Base-by-base conservation (phyloP, 1,140 invertebrate genomes). In the Melipona quadrifasciata region DNA sequence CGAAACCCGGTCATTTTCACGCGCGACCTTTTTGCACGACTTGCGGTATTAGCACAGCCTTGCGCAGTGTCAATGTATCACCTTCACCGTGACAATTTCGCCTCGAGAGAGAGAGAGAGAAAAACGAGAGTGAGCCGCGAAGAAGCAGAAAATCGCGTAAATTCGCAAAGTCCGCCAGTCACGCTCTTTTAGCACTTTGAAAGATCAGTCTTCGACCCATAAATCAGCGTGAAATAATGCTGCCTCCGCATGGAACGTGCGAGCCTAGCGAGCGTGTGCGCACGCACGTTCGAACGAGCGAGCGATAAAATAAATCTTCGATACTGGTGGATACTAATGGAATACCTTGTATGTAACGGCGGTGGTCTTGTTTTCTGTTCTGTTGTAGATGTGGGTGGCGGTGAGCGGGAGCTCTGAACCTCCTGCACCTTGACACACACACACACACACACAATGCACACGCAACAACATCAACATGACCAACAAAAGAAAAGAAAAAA, bases 331-430 rank as follows among this genome's bases (percentile, higher is more conserved):
- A 93, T 92, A 94, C 93, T 94, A 94, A 94, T 94, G 92, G 93
- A 47, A 94, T 94, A 94, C 91, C 93, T 94, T 95, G 93, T 94
- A 92, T 95, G 94, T 95, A 95, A 95, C 94, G 92, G 93, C 94
- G 94, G 94, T 95, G 94, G 94, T 95, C 94, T 95, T 95, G 94
- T 94, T 95, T 94, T 95, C 94, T 94, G 92, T 94, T 95, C 93
- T 95, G 94, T 95, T 95, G 93, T 95, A 95, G 95, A 95, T 95
- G 95, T 95, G 95, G 94, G 95, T 95, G 94, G 95, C 95, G 95
- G 94, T 95, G 95, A 95, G 94, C 94, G 94, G 94, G 93, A 95
- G 94, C 94, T 94, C 94, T 93, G 91, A 92, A 91, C 92, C 92
- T 94, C 93, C 93, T 94, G 93, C 92, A 89, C 90, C 93, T 91